These are phyloP conservation scores for Seriola dumerili DNA, from an alignment of 2,113 vertebrate species.

Conservation along the genomic window DNA sequence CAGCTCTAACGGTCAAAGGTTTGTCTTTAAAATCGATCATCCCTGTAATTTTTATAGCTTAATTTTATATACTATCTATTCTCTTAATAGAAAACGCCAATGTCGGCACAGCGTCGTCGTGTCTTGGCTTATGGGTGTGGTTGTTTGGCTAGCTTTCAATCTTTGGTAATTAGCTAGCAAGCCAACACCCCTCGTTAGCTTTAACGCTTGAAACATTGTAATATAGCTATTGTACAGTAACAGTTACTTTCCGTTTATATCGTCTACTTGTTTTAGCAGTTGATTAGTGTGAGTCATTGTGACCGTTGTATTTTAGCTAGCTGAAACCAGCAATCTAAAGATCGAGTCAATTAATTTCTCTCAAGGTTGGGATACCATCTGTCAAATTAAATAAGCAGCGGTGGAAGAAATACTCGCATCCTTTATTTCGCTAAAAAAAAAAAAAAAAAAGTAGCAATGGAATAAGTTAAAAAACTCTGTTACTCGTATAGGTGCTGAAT, in stretches of 20 bases:
- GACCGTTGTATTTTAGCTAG: neutral
- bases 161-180: neutral
- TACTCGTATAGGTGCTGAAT: neutral
- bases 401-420: neutral
- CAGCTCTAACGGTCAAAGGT: slow-evolving; percentile 53
- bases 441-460: neutral
- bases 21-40: slow-evolving; percentile 1
- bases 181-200: slow-evolving; percentile 11
- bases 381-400: neutral
- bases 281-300: neutral
- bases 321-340: neutral
- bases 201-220: neutral
- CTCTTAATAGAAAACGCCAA: neutral
- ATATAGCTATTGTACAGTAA: neutral
- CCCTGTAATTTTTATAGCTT: neutral
- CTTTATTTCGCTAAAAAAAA: neutral
- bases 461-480: neutral
- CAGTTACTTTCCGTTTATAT: neutral
- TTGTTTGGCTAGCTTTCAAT: neutral
- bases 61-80: neutral
- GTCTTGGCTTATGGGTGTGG: neutral
- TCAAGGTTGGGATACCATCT: neutral
- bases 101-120: neutral
- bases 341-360: neutral
- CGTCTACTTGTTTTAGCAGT: neutral